Conservation (phyloP, 2,113 vertebrate genomes). For the Amazona vittata region DNA sequence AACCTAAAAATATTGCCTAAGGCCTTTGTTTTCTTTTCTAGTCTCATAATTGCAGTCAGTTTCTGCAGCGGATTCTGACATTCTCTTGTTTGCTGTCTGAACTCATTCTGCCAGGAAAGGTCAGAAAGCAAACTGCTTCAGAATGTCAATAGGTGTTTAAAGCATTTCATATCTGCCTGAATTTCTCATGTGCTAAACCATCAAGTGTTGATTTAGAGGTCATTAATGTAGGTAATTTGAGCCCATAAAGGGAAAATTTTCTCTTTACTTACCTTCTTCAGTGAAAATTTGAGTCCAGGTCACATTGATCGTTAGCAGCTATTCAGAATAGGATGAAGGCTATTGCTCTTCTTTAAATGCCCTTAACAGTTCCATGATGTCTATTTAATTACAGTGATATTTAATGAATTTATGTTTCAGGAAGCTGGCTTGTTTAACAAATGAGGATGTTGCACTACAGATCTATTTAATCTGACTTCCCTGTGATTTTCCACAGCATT, state of each 20-base stretch:
- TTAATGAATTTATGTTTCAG: conserved; percentile 3
- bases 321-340: neutral
- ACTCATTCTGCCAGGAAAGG: conserved; percentile 61
- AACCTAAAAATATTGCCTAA: neutral
- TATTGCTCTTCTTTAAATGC: neutral
- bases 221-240: neutral
- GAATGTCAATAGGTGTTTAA: conserved; percentile 57
- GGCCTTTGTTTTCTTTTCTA: neutral
- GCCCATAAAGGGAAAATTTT: neutral
- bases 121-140: conserved; percentile 37
- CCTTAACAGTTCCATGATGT: neutral
- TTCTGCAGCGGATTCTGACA: neutral
- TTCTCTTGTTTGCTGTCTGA: conserved; percentile 24
- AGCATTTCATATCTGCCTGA: conserved; percentile 20
- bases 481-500: neutral
- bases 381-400: neutral
- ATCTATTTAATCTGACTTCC: neutral
- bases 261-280: neutral
- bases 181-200: neutral
- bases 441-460: neutral
- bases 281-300: neutral
- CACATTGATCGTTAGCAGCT: neutral
- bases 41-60: conserved; percentile 13
- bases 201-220: conserved; percentile 22
- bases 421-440: neutral